Conservation (phyloP, 2,888 invertebrate species). For the Microctonus hyperodae region DNA sequence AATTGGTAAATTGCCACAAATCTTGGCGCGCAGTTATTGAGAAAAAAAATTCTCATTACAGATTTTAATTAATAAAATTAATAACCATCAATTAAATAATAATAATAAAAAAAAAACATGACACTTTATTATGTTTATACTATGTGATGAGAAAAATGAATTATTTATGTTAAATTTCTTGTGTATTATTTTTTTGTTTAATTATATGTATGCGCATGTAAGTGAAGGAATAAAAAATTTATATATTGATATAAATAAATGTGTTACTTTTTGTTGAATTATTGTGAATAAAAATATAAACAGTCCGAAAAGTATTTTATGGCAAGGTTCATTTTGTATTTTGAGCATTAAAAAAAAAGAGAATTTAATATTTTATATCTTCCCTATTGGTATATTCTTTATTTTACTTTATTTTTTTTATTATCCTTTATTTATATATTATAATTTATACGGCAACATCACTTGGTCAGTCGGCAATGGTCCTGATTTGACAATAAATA, state of each 20-base stretch:
- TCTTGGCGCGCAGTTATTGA: conserved; percentile 17
- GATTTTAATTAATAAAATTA: conserved; percentile 23
- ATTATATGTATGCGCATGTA: conserved; percentile 15
- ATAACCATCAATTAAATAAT: neutral
- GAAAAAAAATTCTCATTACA: conserved; percentile 26
- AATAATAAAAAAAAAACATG: neutral
- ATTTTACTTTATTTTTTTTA: neutral
- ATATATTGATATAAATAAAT: conserved; percentile 40
- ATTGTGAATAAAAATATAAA: conserved; percentile 16
- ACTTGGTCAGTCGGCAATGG: conserved; percentile 24
- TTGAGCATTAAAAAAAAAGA: neutral
- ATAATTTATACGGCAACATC: conserved; percentile 26
- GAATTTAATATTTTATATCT: neutral
- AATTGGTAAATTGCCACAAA: conserved; percentile 22
- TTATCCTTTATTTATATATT: neutral
- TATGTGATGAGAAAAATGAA: neutral
- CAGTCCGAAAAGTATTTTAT: neutral
- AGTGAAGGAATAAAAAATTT: conserved; percentile 45
- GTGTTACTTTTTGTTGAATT: conserved; percentile 12
- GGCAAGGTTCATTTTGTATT: neutral
- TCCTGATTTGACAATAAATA: conserved; percentile 23
- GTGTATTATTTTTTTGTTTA: neutral
- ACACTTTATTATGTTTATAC: neutral
- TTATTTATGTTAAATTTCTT: neutral
- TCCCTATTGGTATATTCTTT: neutral